Percentiles rank a stretch among this genome's conserved stretches.
These are phyloP conservation scores for Phocoena sinus DNA, from an alignment of 2,113 vertebrate genomes.

Conservation along the genomic window DNA sequence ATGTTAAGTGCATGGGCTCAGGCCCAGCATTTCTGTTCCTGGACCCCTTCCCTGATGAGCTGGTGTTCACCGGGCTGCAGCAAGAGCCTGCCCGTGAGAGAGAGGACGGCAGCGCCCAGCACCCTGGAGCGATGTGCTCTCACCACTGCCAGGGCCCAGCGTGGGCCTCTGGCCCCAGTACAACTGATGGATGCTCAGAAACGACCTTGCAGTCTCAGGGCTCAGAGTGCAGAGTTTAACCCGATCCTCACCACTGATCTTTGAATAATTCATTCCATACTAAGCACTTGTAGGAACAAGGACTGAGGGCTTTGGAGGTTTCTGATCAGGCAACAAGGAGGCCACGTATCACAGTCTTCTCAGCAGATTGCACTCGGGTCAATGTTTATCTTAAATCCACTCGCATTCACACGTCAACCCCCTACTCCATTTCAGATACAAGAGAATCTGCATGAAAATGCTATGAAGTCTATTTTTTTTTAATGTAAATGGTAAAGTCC, in stretches of 20 bases:
- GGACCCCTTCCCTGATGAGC: background rate
- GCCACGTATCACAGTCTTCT: background rate
- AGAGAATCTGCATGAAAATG: background rate
- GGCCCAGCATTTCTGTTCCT: background rate
- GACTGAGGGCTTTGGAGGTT: background rate
- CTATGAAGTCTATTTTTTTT: background rate
- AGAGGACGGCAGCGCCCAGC: background rate
- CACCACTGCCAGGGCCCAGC: background rate
- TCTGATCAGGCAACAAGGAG: background rate
- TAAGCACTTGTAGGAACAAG: background rate
- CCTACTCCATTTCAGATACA: background rate
- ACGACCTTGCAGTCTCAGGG: background rate
- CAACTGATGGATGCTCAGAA: background rate
- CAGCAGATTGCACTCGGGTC: background rate
- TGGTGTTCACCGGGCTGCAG: background rate
- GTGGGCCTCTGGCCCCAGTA: background rate
- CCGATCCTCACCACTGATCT: background rate
- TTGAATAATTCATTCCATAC: conserved; percentile 33
- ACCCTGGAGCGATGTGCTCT: background rate
- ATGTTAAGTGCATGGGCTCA: background rate
- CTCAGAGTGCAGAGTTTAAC: background rate
- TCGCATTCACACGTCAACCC: background rate
- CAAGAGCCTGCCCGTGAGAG: background rate
- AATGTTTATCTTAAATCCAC: background rate
- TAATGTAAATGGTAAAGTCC: background rate